These are phyloP conservation scores for Prionailurus viverrinus DNA, from an alignment of 2,113 vertebrate species.

Conservation along the genomic window DNA sequence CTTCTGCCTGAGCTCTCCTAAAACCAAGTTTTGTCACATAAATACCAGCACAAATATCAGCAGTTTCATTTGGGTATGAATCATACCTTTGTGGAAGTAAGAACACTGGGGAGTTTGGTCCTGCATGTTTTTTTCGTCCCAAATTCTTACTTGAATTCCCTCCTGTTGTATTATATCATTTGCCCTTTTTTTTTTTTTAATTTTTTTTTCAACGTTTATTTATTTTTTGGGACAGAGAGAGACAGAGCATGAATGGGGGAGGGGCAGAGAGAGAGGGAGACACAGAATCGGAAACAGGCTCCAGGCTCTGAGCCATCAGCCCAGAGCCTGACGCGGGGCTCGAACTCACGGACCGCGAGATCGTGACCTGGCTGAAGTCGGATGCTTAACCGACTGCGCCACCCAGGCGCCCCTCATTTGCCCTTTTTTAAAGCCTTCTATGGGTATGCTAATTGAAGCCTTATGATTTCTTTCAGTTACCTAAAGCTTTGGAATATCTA, in stretches of 20 bases:
- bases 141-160: not conserved
- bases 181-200: not conserved
- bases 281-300: too few species aligned
- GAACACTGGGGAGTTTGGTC: not conserved
- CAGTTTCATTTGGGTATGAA: not conserved
- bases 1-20: not conserved
- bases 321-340: too few species aligned
- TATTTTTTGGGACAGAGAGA: too few species aligned
- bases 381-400: too few species aligned
- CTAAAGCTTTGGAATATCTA: not conserved
- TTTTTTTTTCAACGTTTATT: too few species aligned
- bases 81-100: not conserved
- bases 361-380: too few species aligned
- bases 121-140: not conserved
- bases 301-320: too few species aligned
- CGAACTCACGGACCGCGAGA: too few species aligned
- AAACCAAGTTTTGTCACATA: not conserved
- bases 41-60: not conserved
- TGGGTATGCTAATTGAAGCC: not conserved
- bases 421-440: not conserved
- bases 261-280: too few species aligned
- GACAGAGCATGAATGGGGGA: too few species aligned
- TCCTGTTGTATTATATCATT: not conserved
- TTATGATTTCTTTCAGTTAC: not conserved
- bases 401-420: too few species aligned